Evolutionary conservation across 2,113 vertebrate genomes (phyloP).

Genomic region (Paraplagusia blochii): DNA sequence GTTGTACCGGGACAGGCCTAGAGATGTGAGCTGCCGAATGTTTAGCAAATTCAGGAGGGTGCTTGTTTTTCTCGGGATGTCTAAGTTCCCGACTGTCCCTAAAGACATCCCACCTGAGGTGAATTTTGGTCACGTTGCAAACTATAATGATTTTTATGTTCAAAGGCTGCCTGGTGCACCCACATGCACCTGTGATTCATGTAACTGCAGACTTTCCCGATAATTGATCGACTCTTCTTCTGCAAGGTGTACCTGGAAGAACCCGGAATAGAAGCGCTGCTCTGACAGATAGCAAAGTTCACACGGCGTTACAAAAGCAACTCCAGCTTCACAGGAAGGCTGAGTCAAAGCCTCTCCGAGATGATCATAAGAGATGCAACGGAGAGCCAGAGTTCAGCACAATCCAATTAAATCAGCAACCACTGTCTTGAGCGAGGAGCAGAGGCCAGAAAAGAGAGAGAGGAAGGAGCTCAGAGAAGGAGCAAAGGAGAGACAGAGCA

Average conservation of each 20-base stretch:
- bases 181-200: constrained; percentile 40
- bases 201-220: constrained; percentile 39
- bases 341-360: constrained; percentile 62
- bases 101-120: constrained; percentile 24
- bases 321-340: constrained; percentile 64
- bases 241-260: constrained; percentile 55
- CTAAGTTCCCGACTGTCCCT: constrained; percentile 40
- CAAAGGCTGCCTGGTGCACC: constrained; percentile 7
- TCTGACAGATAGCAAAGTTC: constrained; percentile 55
- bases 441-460: constrained; percentile 62
- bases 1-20: constrained; percentile 53
- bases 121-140: constrained; percentile 30
- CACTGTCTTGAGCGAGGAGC: constrained; percentile 66
- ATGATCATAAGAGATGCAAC: constrained; percentile 72
- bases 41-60: constrained; percentile 36
- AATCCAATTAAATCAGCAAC: constrained; percentile 74
- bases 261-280: constrained; percentile 26
- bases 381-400: constrained; percentile 72
- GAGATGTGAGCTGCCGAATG: constrained; percentile 55
- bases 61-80: constrained; percentile 48
- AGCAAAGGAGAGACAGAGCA: constrained; percentile 45
- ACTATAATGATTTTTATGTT: constrained; percentile 19
- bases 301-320: constrained; percentile 49
- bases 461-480: constrained; percentile 48
- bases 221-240: constrained; percentile 59